Conservation (phyloP, 2,113 vertebrate species). For the Rostratula benghalensis region DNA sequence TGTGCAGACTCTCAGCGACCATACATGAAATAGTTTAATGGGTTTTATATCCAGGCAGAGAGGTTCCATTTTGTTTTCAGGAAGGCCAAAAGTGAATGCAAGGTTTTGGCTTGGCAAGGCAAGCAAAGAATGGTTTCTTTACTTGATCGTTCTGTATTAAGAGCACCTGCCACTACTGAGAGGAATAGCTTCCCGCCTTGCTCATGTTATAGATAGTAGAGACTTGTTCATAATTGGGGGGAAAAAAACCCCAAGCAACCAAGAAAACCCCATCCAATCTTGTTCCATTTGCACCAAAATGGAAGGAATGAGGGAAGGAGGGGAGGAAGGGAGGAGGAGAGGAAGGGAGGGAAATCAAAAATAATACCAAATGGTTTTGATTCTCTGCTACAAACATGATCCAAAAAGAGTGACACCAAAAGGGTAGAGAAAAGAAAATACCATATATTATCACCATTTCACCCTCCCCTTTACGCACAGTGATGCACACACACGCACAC, state of each 20-base stretch:
- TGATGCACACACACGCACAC: background rate
- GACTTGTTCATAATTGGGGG: background rate
- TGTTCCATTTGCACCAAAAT: background rate
- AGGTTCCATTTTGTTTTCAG: background rate
- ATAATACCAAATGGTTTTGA: background rate
- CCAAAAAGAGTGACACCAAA: background rate
- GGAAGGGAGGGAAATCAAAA: background rate
- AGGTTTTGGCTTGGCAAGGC: background rate
- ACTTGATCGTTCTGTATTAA: background rate
- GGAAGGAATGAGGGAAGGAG: no score
- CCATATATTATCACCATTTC: background rate
- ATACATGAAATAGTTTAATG: background rate
- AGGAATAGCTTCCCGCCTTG: background rate
- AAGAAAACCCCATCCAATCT: background rate
- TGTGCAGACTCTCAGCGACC: rapidly evolving
- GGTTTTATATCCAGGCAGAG: background rate
- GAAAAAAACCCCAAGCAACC: no score
- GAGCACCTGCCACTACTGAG: background rate
- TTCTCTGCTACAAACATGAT: background rate
- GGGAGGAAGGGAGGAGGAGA: no score
- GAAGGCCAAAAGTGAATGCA: background rate
- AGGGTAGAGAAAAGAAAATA: background rate
- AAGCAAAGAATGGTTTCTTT: background rate
- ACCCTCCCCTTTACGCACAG: background rate
- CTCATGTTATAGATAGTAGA: background rate